Conservation (phyloP, 2,888 invertebrate species). For the Toxonevra muliebris region DNA sequence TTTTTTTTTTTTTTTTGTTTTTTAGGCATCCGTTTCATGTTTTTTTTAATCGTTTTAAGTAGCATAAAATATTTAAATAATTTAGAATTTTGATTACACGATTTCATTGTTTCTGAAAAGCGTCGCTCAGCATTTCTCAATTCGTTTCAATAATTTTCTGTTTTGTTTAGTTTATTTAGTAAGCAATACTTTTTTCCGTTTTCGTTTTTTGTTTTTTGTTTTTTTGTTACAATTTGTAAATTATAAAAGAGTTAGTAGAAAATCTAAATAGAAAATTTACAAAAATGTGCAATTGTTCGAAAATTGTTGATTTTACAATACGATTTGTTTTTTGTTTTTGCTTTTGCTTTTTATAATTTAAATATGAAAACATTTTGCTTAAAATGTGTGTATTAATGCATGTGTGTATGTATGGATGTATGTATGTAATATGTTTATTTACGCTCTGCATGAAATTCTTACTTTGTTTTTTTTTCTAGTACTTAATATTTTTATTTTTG, state of each 20-base stretch:
- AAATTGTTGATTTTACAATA: conserved; percentile 8
- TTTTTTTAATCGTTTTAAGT: conserved; percentile 5
- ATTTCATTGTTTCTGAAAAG: conserved; percentile 25
- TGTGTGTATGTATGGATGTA: not conserved
- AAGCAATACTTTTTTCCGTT: conserved; percentile 15
- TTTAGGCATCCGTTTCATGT: conserved; percentile 21
- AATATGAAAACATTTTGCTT: not conserved
- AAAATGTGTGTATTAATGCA: not conserved
- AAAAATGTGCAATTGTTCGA: conserved; percentile 30
- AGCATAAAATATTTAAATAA: not conserved
- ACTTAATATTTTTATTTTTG: no score
- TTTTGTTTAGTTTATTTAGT: conserved; percentile 22
- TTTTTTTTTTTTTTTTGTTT: conserved; percentile 19
- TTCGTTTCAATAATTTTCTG: conserved; percentile 16
- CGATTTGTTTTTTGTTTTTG: not conserved
- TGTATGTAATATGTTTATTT: no score
- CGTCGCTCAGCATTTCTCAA: conserved; percentile 10
- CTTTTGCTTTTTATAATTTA: not conserved
- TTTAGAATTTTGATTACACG: conserved; percentile 33
- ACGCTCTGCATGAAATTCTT: no score
- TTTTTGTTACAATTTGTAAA: conserved; percentile 7
- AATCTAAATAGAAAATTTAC: conserved; percentile 32
- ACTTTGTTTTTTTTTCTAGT: no score
- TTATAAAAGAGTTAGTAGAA: conserved; percentile 32
- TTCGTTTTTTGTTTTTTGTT: conserved; percentile 11